Base-by-base conservation (phyloP, 2,113 vertebrate species). In the mouse (Mus musculus) region DNA sequence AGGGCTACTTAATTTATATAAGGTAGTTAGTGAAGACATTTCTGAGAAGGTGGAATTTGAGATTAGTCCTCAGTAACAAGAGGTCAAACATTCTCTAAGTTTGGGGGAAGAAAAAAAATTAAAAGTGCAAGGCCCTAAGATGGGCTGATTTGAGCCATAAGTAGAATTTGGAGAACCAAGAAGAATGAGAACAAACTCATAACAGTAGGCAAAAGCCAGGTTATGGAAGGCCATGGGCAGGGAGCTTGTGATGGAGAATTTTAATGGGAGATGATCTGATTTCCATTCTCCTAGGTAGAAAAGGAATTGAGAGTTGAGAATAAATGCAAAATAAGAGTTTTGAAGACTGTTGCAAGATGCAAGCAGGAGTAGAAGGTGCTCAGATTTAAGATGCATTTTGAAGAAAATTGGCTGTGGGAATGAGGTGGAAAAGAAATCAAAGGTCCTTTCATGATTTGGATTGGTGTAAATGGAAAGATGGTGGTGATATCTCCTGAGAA, bases 21-120 rank as follows among this genome's bases (percentile, higher is more conserved):
- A 52, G 5, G 16, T 72, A 26, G 63, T 39, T 71, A 59, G 33
- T 14, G 95, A 93, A 91, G 69, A n/a, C n/a, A 86, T 91, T 63
- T 72, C 36, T 77, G 59, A 82, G 19, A 90, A 36, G 52, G 36
- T 93, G 3, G 19, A 24, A 72, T 77, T 77, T 88, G 69, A 90
- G 33, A 56, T 76, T 76, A 94, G 33, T 88, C 24, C 52, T 91
- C 67, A 90, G 52, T 82, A 97, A 84, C 16, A 72, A 46, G 3
- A 10, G 61, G 16, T 5, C 33, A 87, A 84, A 84, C 12, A 88
- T 22, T 67, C 13, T 67, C 49, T 59, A 80, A 42, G 5, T 12
- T 71, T 24, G 14, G 20, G 30, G 28, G 17, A 5, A 26, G 19
- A 22, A 54, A 13, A 52, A 22, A 76, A 36, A 90, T 19, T 20